A percentile compares a stretch with the other conserved stretches of the same genome.
Conservation (phyloP, 2,797 vertebrate species). For the Enteromius paludinosus region DNA sequence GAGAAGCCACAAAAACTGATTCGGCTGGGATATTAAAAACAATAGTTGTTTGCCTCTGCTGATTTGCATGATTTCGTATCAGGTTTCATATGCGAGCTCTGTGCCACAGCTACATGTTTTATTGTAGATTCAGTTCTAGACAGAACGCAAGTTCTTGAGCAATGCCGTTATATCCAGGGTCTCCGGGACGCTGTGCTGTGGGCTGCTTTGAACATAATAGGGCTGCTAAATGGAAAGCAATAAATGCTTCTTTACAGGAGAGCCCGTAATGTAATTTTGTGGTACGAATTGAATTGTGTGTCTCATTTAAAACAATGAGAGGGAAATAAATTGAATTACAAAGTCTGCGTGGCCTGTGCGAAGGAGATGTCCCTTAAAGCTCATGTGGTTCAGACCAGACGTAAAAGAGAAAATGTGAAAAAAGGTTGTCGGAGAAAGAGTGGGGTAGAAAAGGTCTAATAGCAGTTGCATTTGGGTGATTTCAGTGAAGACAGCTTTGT, state of each 20-base stretch:
- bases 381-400: not conserved
- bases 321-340: conserved; percentile 1
- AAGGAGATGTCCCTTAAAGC: not conserved
- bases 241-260: conserved; percentile 14
- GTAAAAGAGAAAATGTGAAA: not conserved
- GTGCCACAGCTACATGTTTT: not conserved
- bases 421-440: not conserved
- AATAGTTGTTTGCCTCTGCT: not conserved
- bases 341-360: conserved; percentile 3
- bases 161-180: not conserved
- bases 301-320: conserved; percentile 11
- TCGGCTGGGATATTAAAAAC: not conserved
- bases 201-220: not conserved
- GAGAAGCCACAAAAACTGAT: not conserved
- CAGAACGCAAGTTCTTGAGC: too few relatives aligned
- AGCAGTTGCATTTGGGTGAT: not conserved
- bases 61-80: conserved; percentile 3
- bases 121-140: too few relatives aligned
- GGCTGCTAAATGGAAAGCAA: not conserved
- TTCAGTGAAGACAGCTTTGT: not conserved
- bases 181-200: not conserved
- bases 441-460: not conserved
- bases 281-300: not conserved
- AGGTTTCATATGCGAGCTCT: not conserved
- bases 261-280: conserved; percentile 11